Evolutionary conservation across 1,140 invertebrate species (phyloP), one percentile per base, ranked within the genome.

Genomic region (Colletes gigas): DNA sequence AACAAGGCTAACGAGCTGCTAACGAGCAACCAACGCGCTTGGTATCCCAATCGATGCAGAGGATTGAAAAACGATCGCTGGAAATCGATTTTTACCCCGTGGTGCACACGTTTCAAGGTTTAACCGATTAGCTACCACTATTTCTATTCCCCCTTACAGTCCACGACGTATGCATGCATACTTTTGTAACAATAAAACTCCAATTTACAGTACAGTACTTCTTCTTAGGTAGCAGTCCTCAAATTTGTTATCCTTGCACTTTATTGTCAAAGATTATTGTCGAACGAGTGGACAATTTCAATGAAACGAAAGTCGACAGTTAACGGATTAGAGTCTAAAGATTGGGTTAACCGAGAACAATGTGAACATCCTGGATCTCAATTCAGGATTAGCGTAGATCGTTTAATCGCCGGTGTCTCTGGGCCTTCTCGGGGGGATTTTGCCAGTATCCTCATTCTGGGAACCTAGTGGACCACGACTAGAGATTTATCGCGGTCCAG

Each of bases 1-100:
- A 68, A 75, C 70, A 60, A 69, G 63, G 76, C 86, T 90, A 90
- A 91, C 89, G 85, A 90, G 88, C 87, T 86, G 89, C 83, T 90
- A 91, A 91, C 88, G 88, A 91, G 85, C 85, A 80, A 68, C 73
- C 73, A 78, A 78, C 60, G 72, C 72, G 30, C 19, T 78, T 83
- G 88, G 88, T 85, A 86, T 90, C 82, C 86, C 88, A 89, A 90
- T 90, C 87, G 81, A 84, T 79, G 75, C 17, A 21, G 65, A 63
- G 7, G 21, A 10, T 19, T 80, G n/a, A 47, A 50, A 59, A 75
- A 41, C 65, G 67, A 70, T 39, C 39, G 62, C 19, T 21, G 19
- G 4, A 15, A 47, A 67, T 63, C 57, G 4, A 17, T 12, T 47
- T 41, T 12, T 66, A 17, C 41, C 17, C 17, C 0, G 14, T 17